Evolutionary conservation across 1,140 invertebrate species (phyloP).

Genomic region (Drosophila mauritiana): DNA sequence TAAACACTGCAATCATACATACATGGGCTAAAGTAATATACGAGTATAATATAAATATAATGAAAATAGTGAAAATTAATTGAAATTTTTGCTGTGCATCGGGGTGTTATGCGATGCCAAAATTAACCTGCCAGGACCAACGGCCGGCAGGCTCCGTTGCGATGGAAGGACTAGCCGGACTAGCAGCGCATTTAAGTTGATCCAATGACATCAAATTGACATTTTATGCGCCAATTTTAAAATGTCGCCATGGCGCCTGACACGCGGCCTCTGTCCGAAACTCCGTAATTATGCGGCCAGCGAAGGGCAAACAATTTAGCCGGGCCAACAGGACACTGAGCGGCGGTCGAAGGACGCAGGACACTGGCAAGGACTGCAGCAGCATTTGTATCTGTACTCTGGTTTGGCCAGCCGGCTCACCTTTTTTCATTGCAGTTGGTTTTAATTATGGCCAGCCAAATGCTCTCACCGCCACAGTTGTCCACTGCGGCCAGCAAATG

Average conservation of each 20-base stretch:
- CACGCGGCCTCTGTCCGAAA: constrained; percentile 47
- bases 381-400: constrained; percentile 37
- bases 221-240: constrained; percentile 83
- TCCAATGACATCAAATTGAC: constrained; percentile 83
- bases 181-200: constrained; percentile 75
- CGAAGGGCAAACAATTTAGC: constrained; percentile 73
- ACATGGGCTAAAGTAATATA: neutral
- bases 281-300: constrained; percentile 76
- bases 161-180: constrained; percentile 44
- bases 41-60: neutral
- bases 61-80: no score
- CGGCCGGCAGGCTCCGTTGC: constrained; percentile 40
- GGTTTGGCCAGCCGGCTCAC: constrained; percentile 27
- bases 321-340: constrained; percentile 6
- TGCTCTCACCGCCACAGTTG: constrained; percentile 28
- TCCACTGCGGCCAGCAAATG: constrained; percentile 41
- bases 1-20: neutral
- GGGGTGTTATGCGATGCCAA: constrained; percentile 63
- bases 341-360: constrained; percentile 1
- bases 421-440: constrained; percentile 46
- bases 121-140: constrained; percentile 67
- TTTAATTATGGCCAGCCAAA: constrained; percentile 43
- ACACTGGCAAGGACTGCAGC: constrained; percentile 22
- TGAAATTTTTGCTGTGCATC: neutral
- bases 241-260: constrained; percentile 60